A percentile compares a stretch with the other conserved stretches of the same genome.
phyloP scores from a whole-genome alignment of 2,888 invertebrate genomes.

The Macropis europaea region DNA sequence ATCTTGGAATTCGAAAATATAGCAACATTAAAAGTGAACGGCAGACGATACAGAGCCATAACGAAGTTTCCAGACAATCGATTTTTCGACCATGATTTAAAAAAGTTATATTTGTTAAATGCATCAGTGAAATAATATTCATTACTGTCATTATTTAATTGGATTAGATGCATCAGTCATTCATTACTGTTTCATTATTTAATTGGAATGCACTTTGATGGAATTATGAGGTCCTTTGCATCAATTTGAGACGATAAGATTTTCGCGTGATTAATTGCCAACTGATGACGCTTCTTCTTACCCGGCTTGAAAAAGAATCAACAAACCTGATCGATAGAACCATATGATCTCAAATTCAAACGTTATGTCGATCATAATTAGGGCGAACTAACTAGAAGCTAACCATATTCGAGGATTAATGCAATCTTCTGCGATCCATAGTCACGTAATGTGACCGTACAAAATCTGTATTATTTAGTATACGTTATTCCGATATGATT shows the following conservation, averaged over 20 bases:
- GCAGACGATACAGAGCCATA: neutral
- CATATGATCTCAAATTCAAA: constrained; percentile 40
- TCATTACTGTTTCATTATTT: no score
- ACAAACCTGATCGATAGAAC: constrained; percentile 28
- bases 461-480: neutral
- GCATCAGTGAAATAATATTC: no score
- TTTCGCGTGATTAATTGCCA: constrained; percentile 1
- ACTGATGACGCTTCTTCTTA: constrained; percentile 30
- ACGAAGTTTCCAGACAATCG: no score
- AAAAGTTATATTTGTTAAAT: no score
- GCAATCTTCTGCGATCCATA: constrained; percentile 20
- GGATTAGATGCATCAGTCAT: no score
- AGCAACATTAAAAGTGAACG: neutral
- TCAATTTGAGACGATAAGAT: neutral
- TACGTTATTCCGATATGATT: no score
- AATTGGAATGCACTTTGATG: no score
- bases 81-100: no score
- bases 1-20: neutral
- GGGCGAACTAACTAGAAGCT: constrained; percentile 25
- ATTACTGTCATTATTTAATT: no score
- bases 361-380: constrained; percentile 36
- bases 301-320: constrained; percentile 17
- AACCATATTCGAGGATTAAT: constrained; percentile 25
- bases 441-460: neutral
- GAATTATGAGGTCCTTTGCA: no score